These are phyloP conservation scores for Cydia fagiglandana DNA, from an alignment of 1,140 invertebrate species.

Conservation along the genomic window DNA sequence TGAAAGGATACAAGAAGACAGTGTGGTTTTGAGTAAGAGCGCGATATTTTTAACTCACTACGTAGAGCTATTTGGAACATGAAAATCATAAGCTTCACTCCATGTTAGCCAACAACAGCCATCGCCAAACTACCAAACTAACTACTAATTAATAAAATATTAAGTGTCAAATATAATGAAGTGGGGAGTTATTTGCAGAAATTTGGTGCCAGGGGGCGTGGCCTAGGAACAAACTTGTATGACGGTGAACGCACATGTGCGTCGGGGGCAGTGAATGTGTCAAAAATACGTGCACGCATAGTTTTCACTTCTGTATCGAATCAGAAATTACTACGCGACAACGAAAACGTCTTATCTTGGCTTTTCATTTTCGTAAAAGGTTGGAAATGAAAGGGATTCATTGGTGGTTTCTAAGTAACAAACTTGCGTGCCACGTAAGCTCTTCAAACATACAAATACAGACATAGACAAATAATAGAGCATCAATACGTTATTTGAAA, in stretches of 20 bases:
- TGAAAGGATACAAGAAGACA: conserved; percentile 18
- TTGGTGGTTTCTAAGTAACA: background rate
- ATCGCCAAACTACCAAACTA: no score
- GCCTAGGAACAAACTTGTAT: no score
- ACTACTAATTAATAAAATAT: no score
- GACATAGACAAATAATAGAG: background rate
- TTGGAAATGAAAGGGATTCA: conserved; percentile 8
- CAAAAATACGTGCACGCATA: no score
- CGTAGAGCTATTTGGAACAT: background rate
- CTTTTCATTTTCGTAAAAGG: conserved; percentile 15
- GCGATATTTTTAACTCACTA: background rate
- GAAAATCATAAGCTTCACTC: no score
- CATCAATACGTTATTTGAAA: background rate
- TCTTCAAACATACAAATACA: background rate
- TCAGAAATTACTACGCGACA: background rate
- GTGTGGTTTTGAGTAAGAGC: background rate
- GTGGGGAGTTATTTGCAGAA: no score
- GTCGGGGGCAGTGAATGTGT: no score
- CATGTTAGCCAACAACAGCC: no score
- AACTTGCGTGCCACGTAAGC: conserved; percentile 27
- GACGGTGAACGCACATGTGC: no score
- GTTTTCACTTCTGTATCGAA: background rate
- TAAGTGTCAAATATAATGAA: no score
- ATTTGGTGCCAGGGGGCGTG: no score
- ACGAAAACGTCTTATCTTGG: background rate